Evolutionary conservation across 2,888 invertebrate species (phyloP).

Genomic region (Lasioglossum lativentre): DNA sequence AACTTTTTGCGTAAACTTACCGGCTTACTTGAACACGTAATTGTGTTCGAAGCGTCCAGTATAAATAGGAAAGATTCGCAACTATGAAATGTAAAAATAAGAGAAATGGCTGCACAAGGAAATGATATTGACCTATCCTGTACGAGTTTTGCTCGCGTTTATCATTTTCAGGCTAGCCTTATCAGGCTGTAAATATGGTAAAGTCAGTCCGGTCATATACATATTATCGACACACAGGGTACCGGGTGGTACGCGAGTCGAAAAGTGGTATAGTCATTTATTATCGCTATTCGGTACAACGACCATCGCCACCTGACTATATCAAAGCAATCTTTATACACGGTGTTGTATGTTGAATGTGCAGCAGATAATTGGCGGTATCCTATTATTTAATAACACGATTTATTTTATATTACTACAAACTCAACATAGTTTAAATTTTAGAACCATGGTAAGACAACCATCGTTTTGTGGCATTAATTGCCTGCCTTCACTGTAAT

Average conservation of each 20-base stretch:
- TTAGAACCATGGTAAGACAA: neutral
- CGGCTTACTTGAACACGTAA: neutral
- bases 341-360: neutral
- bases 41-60: neutral
- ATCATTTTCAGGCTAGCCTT: conserved; percentile 37
- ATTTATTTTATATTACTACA: conserved; percentile 45
- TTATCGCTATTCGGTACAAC: neutral
- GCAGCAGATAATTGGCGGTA: neutral
- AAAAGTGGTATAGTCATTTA: conserved; percentile 20
- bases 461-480: neutral
- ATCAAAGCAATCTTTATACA: neutral
- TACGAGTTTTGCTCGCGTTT: conserved; percentile 18
- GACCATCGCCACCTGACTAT: neutral
- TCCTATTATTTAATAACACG: conserved; percentile 14
- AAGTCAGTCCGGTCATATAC: conserved; percentile 14
- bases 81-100: neutral
- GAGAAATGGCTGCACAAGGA: neutral
- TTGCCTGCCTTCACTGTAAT: neutral
- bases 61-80: neutral
- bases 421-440: conserved; percentile 6
- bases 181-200: conserved; percentile 34
- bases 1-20: neutral
- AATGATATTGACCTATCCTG: conserved; percentile 21
- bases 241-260: neutral
- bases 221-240: conserved; percentile 26